These are phyloP conservation scores for Xestia rhomboidea DNA, from an alignment of 2,888 invertebrate genomes.

Conservation along the genomic window DNA sequence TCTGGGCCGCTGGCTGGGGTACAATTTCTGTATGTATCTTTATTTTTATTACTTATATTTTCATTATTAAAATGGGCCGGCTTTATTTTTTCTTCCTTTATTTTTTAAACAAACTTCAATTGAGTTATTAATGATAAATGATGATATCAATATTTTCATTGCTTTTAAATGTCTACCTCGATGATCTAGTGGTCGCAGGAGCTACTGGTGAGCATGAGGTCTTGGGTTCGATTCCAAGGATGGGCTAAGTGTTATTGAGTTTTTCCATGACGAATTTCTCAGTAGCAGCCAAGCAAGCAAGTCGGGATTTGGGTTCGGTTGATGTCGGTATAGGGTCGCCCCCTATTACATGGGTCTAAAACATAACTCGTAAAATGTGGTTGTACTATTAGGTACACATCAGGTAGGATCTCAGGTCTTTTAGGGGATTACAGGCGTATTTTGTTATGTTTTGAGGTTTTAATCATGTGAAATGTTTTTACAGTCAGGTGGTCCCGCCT, in stretches of 20 bases:
- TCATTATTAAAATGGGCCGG: too few species aligned
- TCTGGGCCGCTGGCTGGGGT: conserved; percentile 82
- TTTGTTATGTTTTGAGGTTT: not conserved
- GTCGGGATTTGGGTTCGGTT: not conserved
- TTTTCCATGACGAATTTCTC: not conserved
- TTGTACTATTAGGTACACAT: not conserved
- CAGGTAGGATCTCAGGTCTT: too few species aligned
- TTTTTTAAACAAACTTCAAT: not conserved
- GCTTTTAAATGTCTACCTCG: not conserved
- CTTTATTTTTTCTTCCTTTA: too few species aligned
- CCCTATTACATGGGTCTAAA: not conserved
- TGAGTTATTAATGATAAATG: not conserved
- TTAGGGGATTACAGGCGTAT: too few species aligned
- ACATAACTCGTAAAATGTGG: not conserved
- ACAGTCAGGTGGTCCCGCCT: conserved; percentile 63
- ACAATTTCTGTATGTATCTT: conserved; percentile 67
- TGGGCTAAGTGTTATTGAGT: not conserved
- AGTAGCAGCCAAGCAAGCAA: not conserved
- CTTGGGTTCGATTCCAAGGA: not conserved
- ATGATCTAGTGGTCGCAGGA: not conserved
- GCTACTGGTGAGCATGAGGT: not conserved
- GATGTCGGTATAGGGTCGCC: not conserved
- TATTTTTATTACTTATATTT: too few species aligned
- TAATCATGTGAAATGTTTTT: conserved; percentile 47
- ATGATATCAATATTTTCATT: not conserved